Base-by-base conservation (phyloP, 2,797 vertebrate species). In the Hybognathus amarus region DNA sequence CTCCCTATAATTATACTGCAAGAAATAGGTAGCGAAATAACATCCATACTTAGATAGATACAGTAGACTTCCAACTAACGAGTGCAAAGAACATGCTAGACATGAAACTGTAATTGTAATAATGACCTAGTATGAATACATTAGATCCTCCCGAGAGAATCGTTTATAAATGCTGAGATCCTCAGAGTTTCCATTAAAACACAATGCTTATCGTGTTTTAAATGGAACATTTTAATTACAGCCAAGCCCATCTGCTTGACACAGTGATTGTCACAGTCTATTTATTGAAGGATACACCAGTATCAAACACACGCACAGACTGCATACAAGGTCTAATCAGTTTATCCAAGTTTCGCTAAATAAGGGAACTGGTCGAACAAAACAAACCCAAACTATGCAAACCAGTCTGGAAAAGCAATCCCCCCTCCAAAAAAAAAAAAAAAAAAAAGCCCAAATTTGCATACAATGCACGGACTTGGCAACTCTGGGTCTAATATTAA, bases 171-270 rank as follows among this genome's bases (percentile, higher is more conserved):
- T 38, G 20, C 33, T 24, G 67, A 86, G 77, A 87, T 87, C 66
- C 89, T 88, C 89, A 79, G 87, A 92, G 91, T 91, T 92, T 82
- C 86, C 59, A 91, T 88, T 87, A 86, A 88, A 90, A 87, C 85
- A 52, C 50, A 83, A 68, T 71, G 8, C 84, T 84, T 86, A 50
- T 89, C 75, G 77, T 77, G 84, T 70, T 83, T 80, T 2, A 87
- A 89, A 90, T 89, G 81, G 87, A 90, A 92, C 67, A 82, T 79
- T 80, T 73, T 87, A 86, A 92, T 92, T 92, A 92, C 75, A 83
- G 52, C 75, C 78, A 91, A 89, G 54, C 75, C 82, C 75, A 83
- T 83, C 75, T 83, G 82, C 75, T 78, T 78, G 82, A 69, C 73
- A 68, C n/a, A 54, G 71, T 45, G 63, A 83, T 83, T 77, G 77